Conservation (phyloP, 2,113 vertebrate species). For the Diglossa brunneiventris region DNA sequence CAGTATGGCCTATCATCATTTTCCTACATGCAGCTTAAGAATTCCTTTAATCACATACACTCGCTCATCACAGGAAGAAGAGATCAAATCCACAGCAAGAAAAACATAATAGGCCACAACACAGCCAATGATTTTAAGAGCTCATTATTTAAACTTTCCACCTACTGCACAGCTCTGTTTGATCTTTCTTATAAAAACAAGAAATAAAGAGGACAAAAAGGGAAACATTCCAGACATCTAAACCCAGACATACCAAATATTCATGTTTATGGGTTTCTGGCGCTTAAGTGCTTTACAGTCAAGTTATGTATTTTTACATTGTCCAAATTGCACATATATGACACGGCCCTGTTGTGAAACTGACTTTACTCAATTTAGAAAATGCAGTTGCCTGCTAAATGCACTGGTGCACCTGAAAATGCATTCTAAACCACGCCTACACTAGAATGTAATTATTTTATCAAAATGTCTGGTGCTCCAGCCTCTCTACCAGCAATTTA, state of each 20-base stretch:
- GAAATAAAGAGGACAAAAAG: background rate
- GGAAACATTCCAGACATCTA: background rate
- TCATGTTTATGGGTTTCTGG: background rate
- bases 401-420: background rate
- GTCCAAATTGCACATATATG: background rate
- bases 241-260: background rate
- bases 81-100: slow-evolving; percentile 12
- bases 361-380: background rate
- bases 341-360: background rate
- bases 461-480: background rate
- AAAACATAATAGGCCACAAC: background rate
- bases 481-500: background rate
- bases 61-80: background rate
- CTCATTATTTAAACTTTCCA: background rate
- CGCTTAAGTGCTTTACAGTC: background rate
- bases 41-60: background rate
- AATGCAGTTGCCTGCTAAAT: background rate
- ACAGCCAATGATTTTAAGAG: background rate
- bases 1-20: background rate
- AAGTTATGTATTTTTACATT: background rate
- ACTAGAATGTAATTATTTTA: background rate
- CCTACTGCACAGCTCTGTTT: background rate
- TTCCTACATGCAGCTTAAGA: background rate
- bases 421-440: background rate
- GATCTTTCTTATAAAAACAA: background rate